Evolutionary conservation across 2,888 invertebrate genomes (phyloP), one percentile per base, ranked within the genome.

Genomic region (Tridacna gigas): DNA sequence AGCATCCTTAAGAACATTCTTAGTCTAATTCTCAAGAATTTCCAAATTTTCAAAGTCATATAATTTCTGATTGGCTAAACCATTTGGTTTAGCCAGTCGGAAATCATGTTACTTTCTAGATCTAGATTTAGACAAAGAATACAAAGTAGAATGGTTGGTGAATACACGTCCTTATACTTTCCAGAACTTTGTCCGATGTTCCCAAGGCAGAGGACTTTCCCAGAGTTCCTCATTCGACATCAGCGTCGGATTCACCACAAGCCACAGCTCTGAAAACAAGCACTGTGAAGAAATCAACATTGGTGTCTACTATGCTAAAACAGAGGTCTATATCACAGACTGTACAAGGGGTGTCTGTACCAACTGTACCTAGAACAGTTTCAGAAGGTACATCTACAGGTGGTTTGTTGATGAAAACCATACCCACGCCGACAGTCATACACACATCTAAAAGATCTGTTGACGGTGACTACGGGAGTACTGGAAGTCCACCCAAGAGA

Each of bases 271-370:
- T 75, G 61, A 79, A 76, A 79, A 66, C 79, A 28, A 65, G 61
- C 18, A 56, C 83, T 12, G 45, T 86, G 51, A 89, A 89, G 74
- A 89, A 89, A 79, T 77, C 87, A 51, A 84, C 90, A 69, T 89
- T 92, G 22, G 93, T 93, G 26, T 93, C 93, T 4, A 91, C 92
- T 22, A 91, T 93, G 91, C 83, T 94, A 67, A 92, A 91, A 78
- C 92, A 92, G 80, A 88, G 91, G 69, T 89, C 91, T 22, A 88
- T 93, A 7, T 89, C 90, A 51, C 90, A 91, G 82, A 90, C 87
- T 79, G 89, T 90, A n/a, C 84, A 86, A 20, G 83, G 88, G 0
- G 79, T 79, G 15, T 60, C 48, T 51, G 37, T 37, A 37, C 37
- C 74, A 0, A n/a, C n/a, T n/a, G 74, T 51, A n/a, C 37, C 74